phyloP scores from a whole-genome alignment of 64 coral and sea anemone genomes.

The Hydrozoanthus tunicans region DNA sequence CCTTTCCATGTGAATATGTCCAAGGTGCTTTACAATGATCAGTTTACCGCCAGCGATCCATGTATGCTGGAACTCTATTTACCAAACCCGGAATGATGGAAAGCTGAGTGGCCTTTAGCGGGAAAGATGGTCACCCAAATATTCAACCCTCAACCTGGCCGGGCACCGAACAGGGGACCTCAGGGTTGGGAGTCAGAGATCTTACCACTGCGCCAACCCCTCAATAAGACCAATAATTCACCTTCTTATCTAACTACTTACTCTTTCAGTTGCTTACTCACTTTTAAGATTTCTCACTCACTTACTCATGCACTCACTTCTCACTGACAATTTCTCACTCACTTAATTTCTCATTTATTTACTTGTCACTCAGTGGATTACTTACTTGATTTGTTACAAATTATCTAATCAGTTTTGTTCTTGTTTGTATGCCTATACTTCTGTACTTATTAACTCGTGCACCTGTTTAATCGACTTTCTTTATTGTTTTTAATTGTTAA shows the following conservation, averaged over 20 bases:
- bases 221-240: background rate
- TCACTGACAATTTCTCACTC: background rate
- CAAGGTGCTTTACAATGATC: too few species aligned
- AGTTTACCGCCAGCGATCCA: too few species aligned
- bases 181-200: background rate
- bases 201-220: background rate
- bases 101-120: too few species aligned
- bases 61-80: too few species aligned
- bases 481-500: background rate
- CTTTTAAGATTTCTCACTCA: background rate
- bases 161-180: too few species aligned
- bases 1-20: too few species aligned
- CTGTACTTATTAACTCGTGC: background rate
- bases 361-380: background rate
- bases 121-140: too few species aligned
- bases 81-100: too few species aligned
- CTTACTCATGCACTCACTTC: background rate
- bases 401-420: too few species aligned
- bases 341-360: too few species aligned
- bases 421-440: background rate
- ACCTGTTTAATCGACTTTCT: background rate
- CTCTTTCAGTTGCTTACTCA: background rate
- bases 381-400: background rate
- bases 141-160: too few species aligned
- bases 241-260: background rate